Evolutionary conservation across 2,888 invertebrate species (phyloP).

Genomic region (Tetrapedia diversipes): DNA sequence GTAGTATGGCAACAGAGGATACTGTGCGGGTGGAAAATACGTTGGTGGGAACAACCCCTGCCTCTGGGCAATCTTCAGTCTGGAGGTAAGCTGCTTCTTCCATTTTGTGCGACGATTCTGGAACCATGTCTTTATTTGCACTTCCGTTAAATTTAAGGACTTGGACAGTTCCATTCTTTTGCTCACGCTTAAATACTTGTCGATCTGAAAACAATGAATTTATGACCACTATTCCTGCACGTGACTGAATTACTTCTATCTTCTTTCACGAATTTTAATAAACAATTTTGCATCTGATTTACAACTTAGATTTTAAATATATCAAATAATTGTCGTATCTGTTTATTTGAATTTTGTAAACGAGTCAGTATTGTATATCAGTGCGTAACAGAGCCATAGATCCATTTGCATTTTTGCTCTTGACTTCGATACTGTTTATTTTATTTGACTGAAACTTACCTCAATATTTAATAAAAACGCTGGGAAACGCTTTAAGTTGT

Average conservation of each 20-base stretch:
- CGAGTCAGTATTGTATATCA: no score
- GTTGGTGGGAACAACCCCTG: slow-evolving; percentile 90
- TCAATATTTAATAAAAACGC: no score
- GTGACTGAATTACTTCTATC: no score
- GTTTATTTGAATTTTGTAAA: no score
- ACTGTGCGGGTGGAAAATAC: slow-evolving; percentile 87
- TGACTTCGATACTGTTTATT: no score
- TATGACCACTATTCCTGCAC: background rate
- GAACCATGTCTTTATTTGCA: slow-evolving; percentile 98
- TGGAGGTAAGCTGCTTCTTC: slow-evolving; percentile 97
- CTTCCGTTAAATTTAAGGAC: slow-evolving; percentile 94
- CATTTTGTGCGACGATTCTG: slow-evolving; percentile 98
- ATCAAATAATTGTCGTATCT: no score
- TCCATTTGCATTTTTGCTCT: no score
- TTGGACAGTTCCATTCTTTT: slow-evolving; percentile 97
- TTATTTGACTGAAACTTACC: no score
- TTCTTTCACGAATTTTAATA: background rate
- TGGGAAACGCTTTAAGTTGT: no score
- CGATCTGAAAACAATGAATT: slow-evolving; percentile 84
- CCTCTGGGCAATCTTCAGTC: slow-evolving; percentile 94
- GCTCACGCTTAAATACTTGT: slow-evolving; percentile 97
- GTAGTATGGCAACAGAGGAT: slow-evolving; percentile 87
- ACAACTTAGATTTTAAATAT: no score
- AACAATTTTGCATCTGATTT: background rate
- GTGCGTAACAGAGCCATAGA: no score